phyloP scores from a whole-genome alignment of 2,797 vertebrate genomes.

The Coreius guichenoti region DNA sequence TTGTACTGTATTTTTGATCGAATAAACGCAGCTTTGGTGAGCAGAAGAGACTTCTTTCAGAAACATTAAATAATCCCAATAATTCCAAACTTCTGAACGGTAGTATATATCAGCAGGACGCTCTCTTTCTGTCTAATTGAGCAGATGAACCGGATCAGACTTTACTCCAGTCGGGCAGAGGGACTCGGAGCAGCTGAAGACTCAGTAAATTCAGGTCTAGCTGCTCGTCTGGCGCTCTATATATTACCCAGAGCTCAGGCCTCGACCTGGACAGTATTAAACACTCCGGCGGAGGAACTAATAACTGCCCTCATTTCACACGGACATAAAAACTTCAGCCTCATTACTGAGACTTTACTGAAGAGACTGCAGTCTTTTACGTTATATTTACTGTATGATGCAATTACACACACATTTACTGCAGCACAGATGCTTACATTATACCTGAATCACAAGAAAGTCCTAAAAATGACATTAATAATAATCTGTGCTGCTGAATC shows the following conservation, averaged over 20 bases:
- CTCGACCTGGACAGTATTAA: slow-evolving; percentile 49
- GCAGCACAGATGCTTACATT: background rate
- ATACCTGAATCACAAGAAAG: background rate
- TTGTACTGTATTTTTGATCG: background rate
- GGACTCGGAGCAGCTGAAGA: background rate
- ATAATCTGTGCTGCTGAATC: background rate
- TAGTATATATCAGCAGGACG: background rate
- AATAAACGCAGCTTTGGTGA: background rate
- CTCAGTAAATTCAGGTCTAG: background rate
- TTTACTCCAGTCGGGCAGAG: background rate
- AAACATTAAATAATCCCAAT: background rate
- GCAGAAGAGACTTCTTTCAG: background rate
- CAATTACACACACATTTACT: background rate
- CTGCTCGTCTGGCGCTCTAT: slow-evolving; percentile 18
- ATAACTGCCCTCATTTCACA: slow-evolving; percentile 42
- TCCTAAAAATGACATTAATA: background rate
- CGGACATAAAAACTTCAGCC: slow-evolving; percentile 52
- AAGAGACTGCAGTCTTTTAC: background rate
- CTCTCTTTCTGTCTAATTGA: background rate
- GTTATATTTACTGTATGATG: background rate
- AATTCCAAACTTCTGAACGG: background rate
- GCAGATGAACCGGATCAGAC: background rate
- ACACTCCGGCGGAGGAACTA: slow-evolving; percentile 49
- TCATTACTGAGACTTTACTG: slow-evolving; percentile 42
- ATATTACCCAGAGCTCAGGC: slow-evolving; percentile 50